Base-by-base conservation (phyloP, 2,888 invertebrate species). In the Notodonta ziczac region DNA sequence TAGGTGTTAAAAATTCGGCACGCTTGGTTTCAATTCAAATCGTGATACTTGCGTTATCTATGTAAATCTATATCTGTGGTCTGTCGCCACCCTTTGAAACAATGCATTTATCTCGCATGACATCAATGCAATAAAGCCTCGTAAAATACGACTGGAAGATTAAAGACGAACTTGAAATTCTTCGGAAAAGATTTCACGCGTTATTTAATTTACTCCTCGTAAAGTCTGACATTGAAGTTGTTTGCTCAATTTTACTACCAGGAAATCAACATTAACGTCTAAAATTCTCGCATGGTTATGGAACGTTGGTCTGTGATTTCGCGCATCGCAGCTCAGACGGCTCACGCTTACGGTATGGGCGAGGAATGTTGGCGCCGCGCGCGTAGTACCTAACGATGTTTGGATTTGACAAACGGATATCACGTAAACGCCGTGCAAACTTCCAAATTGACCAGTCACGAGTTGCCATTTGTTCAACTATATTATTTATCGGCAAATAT, bases 211-310 rank as follows among this genome's bases (percentile, higher is more conserved):
- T 85, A 80, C 77, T 79, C 81, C 72, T 87, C 88, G 82, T 92
- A 90, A 91, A 90, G 72, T 83, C 78, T 89, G 91, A 84, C 92
- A 91, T 93, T 92, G 92, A 87, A 79, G 84, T 78, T 84, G 87
- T 90, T 89, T 83, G 86, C 83, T 84, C 83, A 83, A 80, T 83
- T 90, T 91, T 88, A 90, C 84, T 81, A 83, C 82, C 85, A 84
- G 90, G 90, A 90, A 91, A 87, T 86, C 78, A 84, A 83, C 82
- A 79, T 77, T 78, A 81, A 73, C 77, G 76, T 81, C 79, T 14
- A 78, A 84, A 81, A 86, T 81, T 81, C 80, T 78, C 73, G 70
- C 67, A 74, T 77, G 74, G 85, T 82, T 86, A 84, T 82, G 83
- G 81, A 80, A 81, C 82, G 79, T 84, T 82, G 82, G 80, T 76